These are phyloP conservation scores for Tenebrio molitor DNA, from an alignment of 1,140 invertebrate genomes.

Conservation along the genomic window DNA sequence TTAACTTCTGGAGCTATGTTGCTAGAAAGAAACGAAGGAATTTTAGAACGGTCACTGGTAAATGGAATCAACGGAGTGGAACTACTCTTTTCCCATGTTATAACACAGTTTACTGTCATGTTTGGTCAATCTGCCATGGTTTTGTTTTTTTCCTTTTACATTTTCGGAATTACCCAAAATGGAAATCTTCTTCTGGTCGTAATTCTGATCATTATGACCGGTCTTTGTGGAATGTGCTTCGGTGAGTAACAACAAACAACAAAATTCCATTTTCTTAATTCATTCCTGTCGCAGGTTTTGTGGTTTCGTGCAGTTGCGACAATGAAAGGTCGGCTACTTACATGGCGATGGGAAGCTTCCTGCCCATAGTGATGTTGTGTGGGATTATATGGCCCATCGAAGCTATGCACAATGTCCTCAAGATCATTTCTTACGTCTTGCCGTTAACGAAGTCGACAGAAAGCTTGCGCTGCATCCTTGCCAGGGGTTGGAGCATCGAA, in stretches of 20 bases:
- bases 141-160: constrained; percentile 83
- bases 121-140: constrained; percentile 86
- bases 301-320: constrained; percentile 89
- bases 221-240: constrained; percentile 94
- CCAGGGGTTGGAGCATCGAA: constrained; percentile 86
- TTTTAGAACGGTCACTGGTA: constrained; percentile 88
- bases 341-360: constrained; percentile 91
- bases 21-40: constrained; percentile 92
- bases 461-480: constrained; percentile 87
- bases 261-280: constrained; percentile 3
- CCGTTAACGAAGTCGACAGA: constrained; percentile 96
- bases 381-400: constrained; percentile 89
- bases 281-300: constrained; percentile 76
- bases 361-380: constrained; percentile 92
- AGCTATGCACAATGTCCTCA: constrained; percentile 85
- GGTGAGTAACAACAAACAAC: constrained; percentile 65
- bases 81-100: constrained; percentile 86
- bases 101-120: constrained; percentile 92
- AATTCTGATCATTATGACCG: constrained; percentile 83
- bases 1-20: constrained; percentile 93
- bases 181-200: constrained; percentile 85
- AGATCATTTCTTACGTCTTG: constrained; percentile 83
- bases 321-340: constrained; percentile 94
- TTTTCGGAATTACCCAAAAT: constrained; percentile 85
- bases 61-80: constrained; percentile 80